A percentile compares a stretch with the other conserved stretches of the same genome.
Conservation (phyloP, 1,140 invertebrate genomes). For the Anthonomus grandis region DNA sequence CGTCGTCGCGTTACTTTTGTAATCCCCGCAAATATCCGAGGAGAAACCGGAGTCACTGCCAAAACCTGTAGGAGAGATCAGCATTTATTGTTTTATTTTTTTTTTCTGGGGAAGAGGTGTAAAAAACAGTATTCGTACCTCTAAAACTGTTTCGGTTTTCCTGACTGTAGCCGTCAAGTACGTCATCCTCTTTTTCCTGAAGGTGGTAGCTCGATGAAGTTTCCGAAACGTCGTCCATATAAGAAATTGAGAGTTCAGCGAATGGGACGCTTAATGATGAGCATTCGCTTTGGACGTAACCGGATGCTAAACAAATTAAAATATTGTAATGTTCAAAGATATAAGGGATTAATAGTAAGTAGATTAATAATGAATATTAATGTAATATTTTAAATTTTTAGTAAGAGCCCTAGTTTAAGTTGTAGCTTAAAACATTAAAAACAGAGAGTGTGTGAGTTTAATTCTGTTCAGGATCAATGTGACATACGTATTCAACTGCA, state of each 20-base stretch:
- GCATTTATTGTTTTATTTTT: too few species aligned
- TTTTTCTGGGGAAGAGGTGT: neutral
- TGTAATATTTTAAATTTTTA: too few species aligned
- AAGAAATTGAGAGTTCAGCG: slow-evolving; percentile 45
- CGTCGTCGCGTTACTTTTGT: slow-evolving; percentile 44
- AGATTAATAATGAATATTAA: too few species aligned
- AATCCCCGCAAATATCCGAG: slow-evolving; percentile 45
- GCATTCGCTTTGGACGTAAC: slow-evolving; percentile 38
- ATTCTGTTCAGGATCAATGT: too few species aligned
- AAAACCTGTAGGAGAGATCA: slow-evolving; percentile 41
- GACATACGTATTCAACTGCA: too few species aligned
- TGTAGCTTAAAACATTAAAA: too few species aligned
- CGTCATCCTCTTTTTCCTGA: slow-evolving; percentile 28
- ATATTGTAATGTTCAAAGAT: too few species aligned
- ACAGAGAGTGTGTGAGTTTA: too few species aligned
- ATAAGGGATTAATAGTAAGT: too few species aligned
- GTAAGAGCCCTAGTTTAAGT: too few species aligned
- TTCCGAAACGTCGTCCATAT: slow-evolving; percentile 46
- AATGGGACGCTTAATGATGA: slow-evolving; percentile 46
- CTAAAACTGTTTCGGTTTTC: slow-evolving; percentile 31
- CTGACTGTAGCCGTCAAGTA: slow-evolving; percentile 13
- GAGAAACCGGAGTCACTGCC: slow-evolving; percentile 49
- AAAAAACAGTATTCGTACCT: slow-evolving; percentile 15
- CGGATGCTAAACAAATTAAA: neutral
- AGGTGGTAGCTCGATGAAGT: slow-evolving; percentile 32